phyloP scores from a whole-genome alignment of 2,888 invertebrate genomes.

The Cylindroiulus punctatus region DNA sequence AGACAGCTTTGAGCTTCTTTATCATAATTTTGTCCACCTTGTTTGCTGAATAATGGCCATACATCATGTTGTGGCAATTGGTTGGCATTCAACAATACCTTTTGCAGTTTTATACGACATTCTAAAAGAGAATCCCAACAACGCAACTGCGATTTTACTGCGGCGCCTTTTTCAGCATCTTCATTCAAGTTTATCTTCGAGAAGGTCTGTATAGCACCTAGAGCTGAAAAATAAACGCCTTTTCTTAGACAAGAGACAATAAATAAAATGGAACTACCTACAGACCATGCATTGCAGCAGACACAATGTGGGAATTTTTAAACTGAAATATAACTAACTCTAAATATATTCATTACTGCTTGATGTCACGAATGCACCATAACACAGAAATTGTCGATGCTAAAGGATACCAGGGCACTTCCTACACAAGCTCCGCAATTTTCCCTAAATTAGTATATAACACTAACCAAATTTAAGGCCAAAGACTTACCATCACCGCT shows the following conservation, averaged over 20 bases:
- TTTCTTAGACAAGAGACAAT: background rate
- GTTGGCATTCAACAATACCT: conserved; percentile 79
- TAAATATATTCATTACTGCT: no score
- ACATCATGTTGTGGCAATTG: conserved; percentile 77
- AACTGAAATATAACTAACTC: no score
- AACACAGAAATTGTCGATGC: background rate
- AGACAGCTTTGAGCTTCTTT: conserved; percentile 68
- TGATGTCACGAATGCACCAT: no score
- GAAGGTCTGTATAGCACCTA: conserved; percentile 60
- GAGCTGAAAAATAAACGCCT: conserved; percentile 46
- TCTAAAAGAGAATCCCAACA: conserved; percentile 86
- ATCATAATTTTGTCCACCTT: conserved; percentile 64
- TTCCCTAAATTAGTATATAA: background rate
- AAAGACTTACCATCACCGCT: background rate
- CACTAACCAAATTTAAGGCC: background rate
- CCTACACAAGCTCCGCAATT: background rate
- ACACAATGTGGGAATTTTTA: no score
- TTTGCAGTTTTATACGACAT: conserved; percentile 86
- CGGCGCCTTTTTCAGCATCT: conserved; percentile 65
- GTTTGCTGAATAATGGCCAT: conserved; percentile 68
- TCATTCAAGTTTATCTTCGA: conserved; percentile 61
- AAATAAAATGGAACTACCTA: conserved; percentile 49
- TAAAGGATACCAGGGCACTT: no score
- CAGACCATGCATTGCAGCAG: no score
- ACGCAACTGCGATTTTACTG: conserved; percentile 64